A percentile compares a stretch with the other conserved stretches of the same genome.
These are phyloP conservation scores for Ladona fulva DNA, from an alignment of 1,140 invertebrate genomes.

Conservation along the genomic window DNA sequence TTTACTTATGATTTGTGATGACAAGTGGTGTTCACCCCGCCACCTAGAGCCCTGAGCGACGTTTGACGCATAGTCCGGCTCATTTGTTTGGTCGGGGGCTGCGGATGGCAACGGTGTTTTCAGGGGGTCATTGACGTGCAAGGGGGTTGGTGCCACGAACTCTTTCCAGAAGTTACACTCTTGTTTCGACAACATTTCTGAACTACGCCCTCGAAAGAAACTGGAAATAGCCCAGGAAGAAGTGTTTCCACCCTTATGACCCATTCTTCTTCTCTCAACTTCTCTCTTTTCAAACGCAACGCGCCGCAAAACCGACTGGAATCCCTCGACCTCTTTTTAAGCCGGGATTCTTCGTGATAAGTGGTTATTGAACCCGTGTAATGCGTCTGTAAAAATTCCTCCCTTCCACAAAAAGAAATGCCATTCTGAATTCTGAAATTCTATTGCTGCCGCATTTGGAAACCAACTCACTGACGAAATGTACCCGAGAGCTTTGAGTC, in stretches of 20 bases:
- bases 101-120: background rate
- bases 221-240: background rate
- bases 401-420: too few species aligned
- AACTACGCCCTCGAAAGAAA: background rate
- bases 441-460: too few species aligned
- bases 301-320: too few species aligned
- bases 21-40: background rate
- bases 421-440: too few species aligned
- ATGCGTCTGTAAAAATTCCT: too few species aligned
- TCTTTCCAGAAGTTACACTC: conserved; percentile 1
- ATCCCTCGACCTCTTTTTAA: too few species aligned
- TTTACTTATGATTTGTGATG: conserved; percentile 10
- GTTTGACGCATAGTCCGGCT: background rate
- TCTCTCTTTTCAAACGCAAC: background rate
- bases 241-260: background rate
- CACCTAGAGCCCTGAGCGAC: background rate
- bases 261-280: background rate
- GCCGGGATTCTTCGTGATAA: too few species aligned
- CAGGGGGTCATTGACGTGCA: background rate
- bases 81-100: background rate
- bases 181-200: background rate
- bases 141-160: background rate
- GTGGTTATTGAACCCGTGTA: too few species aligned
- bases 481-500: too few species aligned
- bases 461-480: too few species aligned